Evolutionary conservation across 2,888 invertebrate species (phyloP).

Genomic region (Ommatoiulus sabulosus): DNA sequence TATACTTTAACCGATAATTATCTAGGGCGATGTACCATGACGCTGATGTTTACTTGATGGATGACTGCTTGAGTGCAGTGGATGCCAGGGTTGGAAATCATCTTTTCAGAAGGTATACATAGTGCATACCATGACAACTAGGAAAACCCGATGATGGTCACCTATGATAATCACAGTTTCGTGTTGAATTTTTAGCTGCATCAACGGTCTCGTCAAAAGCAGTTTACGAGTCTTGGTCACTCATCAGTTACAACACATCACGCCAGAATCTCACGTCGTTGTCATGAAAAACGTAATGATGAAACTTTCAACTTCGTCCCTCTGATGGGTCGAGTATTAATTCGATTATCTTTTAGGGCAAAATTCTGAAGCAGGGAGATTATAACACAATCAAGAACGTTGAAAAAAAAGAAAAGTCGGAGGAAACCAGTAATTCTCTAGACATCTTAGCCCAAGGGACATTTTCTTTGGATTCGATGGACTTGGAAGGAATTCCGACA

Average conservation of each 20-base stretch:
- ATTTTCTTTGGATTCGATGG: constrained; percentile 40
- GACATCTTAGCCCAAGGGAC: constrained; percentile 52
- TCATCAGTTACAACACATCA: constrained; percentile 55
- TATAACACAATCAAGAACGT: not conserved
- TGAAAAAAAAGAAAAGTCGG: constrained; percentile 41
- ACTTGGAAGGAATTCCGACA: not conserved
- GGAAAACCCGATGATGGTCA: not conserved
- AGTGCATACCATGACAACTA: not conserved
- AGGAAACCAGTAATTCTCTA: constrained; percentile 45
- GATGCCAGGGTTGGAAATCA: constrained; percentile 91
- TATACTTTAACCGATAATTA: not conserved
- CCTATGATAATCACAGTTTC: not conserved
- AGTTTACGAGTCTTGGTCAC: constrained; percentile 51
- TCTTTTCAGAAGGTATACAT: constrained; percentile 79
- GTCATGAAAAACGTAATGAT: constrained; percentile 50
- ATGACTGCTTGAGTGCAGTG: constrained; percentile 94
- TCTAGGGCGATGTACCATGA: constrained; percentile 79
- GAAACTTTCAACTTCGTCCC: not conserved
- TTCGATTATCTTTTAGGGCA: constrained; percentile 35
- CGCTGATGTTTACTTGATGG: constrained; percentile 86
- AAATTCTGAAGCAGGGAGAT: constrained; percentile 42
- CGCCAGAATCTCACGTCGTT: constrained; percentile 50
- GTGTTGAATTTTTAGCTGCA: constrained; percentile 46
- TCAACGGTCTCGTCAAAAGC: constrained; percentile 46
- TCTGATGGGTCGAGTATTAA: not conserved